Base-by-base conservation (phyloP, 92 coral and sea anemone species). In the Heteractis magnifica region DNA sequence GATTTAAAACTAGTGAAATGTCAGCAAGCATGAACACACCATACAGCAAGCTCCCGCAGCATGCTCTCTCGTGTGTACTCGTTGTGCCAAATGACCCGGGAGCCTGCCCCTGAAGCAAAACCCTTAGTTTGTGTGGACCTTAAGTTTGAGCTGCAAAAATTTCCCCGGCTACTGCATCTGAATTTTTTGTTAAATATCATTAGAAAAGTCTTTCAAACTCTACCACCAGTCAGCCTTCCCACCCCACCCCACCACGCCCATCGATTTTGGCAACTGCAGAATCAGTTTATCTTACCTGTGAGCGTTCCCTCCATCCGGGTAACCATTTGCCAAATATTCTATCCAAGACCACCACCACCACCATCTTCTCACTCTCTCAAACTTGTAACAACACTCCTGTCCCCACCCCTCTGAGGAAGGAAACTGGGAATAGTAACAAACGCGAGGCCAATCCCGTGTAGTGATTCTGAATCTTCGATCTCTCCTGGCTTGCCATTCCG, bases 401-500 rank as follows among this genome's bases (percentile, higher is more conserved):
- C 84, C 79, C 79, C 84, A 59, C 21, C 79, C 86, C 56, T 72
- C 20, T 21, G 21, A 8, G 49, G 79, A n/a, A 11, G 86, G 86
- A 48, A 82, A 82, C 26, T 23, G 58, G 8, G 86, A 53, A 52
- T 82, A 82, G 53, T 49, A 72, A 26, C 86, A 82, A 59, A 13
- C 2, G n/a, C 77, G 53, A 51, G 71, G 78, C 78, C 78, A 52
- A 10, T 21, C 44, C 77, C 77, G 55, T 19, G 3, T 51, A 34
- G 52, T 26, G 3, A 19, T n/a, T 50, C 50, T 77, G 70, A 84
- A 77, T 6, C 93, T 82, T 53, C 89, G 19, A 50, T 90, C 93
- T 15, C 77, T 65, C 75, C 56, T 48, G 5, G 93, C 93, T 64
- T 90, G 93, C 88, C 90, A 52, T 0, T n/a, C 51, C 11, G 77